phyloP scores from a whole-genome alignment of 2,797 vertebrate genomes.

The Sciaenops ocellatus region DNA sequence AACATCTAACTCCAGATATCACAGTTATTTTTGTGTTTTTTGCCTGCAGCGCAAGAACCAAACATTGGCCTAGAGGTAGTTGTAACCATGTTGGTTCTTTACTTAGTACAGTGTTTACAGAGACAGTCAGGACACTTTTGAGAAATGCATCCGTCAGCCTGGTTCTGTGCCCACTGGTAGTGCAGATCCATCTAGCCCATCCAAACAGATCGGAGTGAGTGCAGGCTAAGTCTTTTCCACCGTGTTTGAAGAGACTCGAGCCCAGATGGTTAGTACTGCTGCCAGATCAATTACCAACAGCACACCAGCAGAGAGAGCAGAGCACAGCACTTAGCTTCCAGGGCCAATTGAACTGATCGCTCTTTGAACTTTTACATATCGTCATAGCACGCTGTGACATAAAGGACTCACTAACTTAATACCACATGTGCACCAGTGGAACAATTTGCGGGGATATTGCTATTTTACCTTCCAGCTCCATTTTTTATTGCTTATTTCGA shows the following conservation, averaged over 20 bases:
- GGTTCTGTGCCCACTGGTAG: slow-evolving; percentile 27
- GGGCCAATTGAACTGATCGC: slow-evolving; percentile 62
- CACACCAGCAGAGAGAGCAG: slow-evolving; percentile 65
- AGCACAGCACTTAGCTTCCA: slow-evolving; percentile 59
- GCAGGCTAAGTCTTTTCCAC: slow-evolving; percentile 36
- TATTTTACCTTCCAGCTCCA: slow-evolving; percentile 61
- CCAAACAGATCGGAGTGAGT: slow-evolving; percentile 64
- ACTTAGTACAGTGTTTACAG: slow-evolving; percentile 33
- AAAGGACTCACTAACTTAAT: slow-evolving; percentile 61
- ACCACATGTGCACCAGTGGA: slow-evolving; percentile 54
- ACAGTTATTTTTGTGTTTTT: background rate
- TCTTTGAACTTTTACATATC: slow-evolving; percentile 67
- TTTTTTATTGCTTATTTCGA: slow-evolving; percentile 65
- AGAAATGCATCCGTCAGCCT: slow-evolving; percentile 32
- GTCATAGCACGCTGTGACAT: slow-evolving; percentile 67
- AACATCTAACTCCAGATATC: background rate
- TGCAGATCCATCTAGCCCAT: slow-evolving; percentile 32
- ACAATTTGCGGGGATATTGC: slow-evolving; percentile 37
- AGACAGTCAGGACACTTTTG: slow-evolving; percentile 22
- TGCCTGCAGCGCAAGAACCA: background rate
- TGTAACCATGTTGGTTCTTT: slow-evolving; percentile 17
- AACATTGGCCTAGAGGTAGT: background rate
- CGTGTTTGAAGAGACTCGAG: slow-evolving; percentile 72
- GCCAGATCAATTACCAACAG: slow-evolving; percentile 81
- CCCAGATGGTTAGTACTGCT: slow-evolving; percentile 77